These are phyloP conservation scores for Fistularia commersonii DNA, from an alignment of 2,797 vertebrate genomes.

Conservation along the genomic window DNA sequence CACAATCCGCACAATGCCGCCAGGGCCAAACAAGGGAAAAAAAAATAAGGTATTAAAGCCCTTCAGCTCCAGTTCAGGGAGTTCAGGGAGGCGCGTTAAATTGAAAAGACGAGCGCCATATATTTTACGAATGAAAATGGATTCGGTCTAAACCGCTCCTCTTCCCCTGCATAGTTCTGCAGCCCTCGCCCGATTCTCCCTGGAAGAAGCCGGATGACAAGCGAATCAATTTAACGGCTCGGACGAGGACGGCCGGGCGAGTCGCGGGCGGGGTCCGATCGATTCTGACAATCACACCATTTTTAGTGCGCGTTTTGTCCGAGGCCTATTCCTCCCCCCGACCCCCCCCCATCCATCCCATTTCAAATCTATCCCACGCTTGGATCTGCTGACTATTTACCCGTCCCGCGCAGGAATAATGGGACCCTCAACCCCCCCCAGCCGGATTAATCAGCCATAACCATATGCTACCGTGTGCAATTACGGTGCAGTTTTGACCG, in stretches of 20 bases:
- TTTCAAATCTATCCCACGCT: conserved; percentile 53
- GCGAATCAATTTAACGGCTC: conserved; percentile 56
- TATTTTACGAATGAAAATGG: conserved; percentile 31
- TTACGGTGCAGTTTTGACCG: conserved; percentile 72
- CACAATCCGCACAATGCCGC: too few relatives aligned
- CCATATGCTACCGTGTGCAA: conserved; percentile 77
- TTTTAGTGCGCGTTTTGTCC: conserved; percentile 64
- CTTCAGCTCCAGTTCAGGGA: conserved; percentile 12
- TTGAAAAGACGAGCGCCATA: conserved; percentile 20
- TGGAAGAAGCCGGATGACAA: conserved; percentile 40
- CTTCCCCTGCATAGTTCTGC: conserved; percentile 31
- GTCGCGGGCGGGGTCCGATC: conserved; percentile 55
- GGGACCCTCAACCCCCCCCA: conserved; percentile 63
- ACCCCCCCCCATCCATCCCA: conserved; percentile 43
- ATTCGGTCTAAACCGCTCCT: conserved; percentile 15
- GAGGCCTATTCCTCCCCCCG: conserved; percentile 43
- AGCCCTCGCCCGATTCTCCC: conserved; percentile 30
- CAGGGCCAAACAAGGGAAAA: too few relatives aligned
- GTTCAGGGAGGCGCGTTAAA: conserved; percentile 18
- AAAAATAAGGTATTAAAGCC: not conserved
- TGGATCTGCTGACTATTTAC: conserved; percentile 57
- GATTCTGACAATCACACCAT: conserved; percentile 59
- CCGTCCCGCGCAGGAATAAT: conserved; percentile 62
- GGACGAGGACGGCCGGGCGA: conserved; percentile 21
- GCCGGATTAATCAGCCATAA: conserved; percentile 78